A percentile compares a stretch with the other conserved stretches of the same genome.
phyloP scores from a whole-genome alignment of 64 coral and sea anemone genomes.

The Actinia equina region DNA sequence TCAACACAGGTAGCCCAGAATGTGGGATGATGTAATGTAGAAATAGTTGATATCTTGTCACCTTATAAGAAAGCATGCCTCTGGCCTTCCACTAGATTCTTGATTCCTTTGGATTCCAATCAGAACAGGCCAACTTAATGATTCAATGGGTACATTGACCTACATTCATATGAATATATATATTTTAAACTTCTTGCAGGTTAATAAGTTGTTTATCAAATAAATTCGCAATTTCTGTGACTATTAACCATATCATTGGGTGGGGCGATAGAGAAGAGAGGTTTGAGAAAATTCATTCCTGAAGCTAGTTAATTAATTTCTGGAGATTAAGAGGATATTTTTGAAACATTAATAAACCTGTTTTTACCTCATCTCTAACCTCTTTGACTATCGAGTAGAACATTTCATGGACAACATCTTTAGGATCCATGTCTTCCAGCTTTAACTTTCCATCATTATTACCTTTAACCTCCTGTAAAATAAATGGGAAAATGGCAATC shows the following conservation, averaged over 20 bases:
- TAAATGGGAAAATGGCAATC: too few relatives aligned
- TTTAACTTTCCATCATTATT: neutral
- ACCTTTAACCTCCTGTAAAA: slow-evolving; percentile 32
- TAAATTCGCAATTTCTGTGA: too few relatives aligned
- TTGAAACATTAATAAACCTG: neutral
- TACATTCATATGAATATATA: neutral
- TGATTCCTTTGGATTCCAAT: slow-evolving; percentile 68
- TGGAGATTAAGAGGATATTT: too few relatives aligned
- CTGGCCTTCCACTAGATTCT: slow-evolving; percentile 66
- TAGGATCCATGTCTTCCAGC: slow-evolving; percentile 54
- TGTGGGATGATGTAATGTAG: too few relatives aligned
- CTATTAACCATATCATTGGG: too few relatives aligned
- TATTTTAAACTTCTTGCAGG: too few relatives aligned
- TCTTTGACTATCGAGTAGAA: slow-evolving; percentile 74
- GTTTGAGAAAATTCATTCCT: too few relatives aligned
- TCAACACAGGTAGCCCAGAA: too few relatives aligned
- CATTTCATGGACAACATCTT: slow-evolving; percentile 64
- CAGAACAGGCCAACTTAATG: slow-evolving; percentile 64
- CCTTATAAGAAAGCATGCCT: slow-evolving; percentile 76
- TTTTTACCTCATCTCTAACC: slow-evolving; percentile 77
- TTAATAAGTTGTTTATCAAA: too few relatives aligned
- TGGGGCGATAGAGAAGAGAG: too few relatives aligned
- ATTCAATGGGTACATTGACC: slow-evolving; percentile 81
- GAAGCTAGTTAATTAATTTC: too few relatives aligned
- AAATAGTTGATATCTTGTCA: neutral